Base-by-base conservation (phyloP, 2,888 invertebrate species). In the Anorthoa munda region DNA sequence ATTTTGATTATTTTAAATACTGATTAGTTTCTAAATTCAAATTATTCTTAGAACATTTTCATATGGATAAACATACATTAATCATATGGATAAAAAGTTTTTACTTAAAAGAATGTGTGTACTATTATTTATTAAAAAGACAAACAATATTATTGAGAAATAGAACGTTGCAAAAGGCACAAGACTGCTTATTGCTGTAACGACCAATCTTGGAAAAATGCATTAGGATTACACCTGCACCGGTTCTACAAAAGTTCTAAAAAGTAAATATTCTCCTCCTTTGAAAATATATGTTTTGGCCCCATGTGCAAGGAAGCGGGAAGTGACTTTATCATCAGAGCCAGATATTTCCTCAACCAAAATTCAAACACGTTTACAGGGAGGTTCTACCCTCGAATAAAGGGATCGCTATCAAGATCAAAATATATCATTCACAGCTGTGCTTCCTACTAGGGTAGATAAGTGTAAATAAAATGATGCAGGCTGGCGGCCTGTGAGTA, bases 361-460 rank as follows among this genome's bases (percentile, higher is more conserved):
- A 64, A 64, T 59, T 76, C 15, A 63, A 70, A 58, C 23, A 70
- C 51, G 23, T 75, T 58, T 21, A 18, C 17, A 26, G 18, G 2
- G 4, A 51, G 45, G 15, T 56, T 53, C 55, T 31, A 48, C 60
- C 45, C 75, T 26, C 18, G 0, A 60, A 56, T 56, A 51, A 59
- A 53, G 53, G 53, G 70, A 13, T 53, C 59, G 48, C 26, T 65
- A 77, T 77, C 77, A 46, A 46, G 77, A 76, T 76, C 39, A 70
- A 71, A 76, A 76, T 76, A 76, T 50, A 76, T 76, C 64, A 71
- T 76, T 59, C 64, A 45, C 76, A 76, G 76, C 76, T 76, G 71
- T 13, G 64, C 21, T 64, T 71, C 23, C 46, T 39, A 53, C 59
- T 50, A 26, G 68, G 63, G 70, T 59, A 55, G 71, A 71, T 64